Evolutionary conservation across 2,113 vertebrate genomes (phyloP).

Genomic region (Tachycineta bicolor): DNA sequence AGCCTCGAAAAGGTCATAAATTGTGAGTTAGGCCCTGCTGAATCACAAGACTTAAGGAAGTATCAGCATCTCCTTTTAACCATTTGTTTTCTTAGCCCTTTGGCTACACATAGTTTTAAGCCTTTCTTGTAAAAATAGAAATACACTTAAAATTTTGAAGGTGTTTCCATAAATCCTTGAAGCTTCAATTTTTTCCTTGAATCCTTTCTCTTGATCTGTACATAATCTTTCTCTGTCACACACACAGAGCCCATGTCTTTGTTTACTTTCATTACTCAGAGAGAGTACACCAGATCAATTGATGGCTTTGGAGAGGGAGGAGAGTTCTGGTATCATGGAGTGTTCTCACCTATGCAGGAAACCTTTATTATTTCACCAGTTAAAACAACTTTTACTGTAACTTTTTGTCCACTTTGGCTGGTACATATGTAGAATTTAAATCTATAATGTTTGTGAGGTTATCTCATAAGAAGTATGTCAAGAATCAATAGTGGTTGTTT

Average conservation of each 20-base stretch:
- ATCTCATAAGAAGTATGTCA: background rate
- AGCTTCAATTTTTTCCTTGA: background rate
- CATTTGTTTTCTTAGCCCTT: background rate
- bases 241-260: background rate
- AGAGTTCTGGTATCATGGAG: background rate
- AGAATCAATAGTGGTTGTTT: background rate
- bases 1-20: background rate
- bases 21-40: background rate
- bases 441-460: background rate
- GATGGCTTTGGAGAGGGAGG: background rate
- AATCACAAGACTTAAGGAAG: slow-evolving; percentile 27
- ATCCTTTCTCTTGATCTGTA: background rate
- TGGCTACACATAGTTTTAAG: background rate
- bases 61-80: slow-evolving; percentile 5
- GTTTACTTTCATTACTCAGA: background rate
- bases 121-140: background rate
- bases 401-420: background rate
- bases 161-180: background rate
- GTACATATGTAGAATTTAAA: background rate
- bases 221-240: background rate
- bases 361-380: background rate
- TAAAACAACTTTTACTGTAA: background rate
- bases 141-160: background rate
- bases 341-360: background rate
- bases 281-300: background rate